Evolutionary conservation across 1,140 invertebrate species (phyloP), one percentile per base, ranked within the genome.

Genomic region (Aphaenogaster floridana): DNA sequence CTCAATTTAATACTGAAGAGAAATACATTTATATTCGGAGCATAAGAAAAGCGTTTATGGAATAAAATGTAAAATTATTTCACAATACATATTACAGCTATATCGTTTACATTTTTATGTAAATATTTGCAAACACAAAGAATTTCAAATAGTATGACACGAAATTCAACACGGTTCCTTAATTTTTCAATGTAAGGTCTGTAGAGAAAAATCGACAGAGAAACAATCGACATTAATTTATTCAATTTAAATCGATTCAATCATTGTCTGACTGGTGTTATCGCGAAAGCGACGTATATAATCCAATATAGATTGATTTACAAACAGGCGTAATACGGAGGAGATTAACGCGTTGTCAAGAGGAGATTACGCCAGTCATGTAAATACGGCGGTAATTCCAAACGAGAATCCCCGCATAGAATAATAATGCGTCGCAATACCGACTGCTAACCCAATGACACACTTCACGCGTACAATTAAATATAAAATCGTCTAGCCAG

Each of bases 361-460:
- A 6, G 69, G 36, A 74, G 80, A 84, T 76, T 84, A 84, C 42
- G 34, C 68, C 69, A 84, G 69, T 84, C 69, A 84, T 76, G 54
- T 76, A 84, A 84, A 63, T 61, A 72, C 17, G 17, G 42, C 42
- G 71, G 17, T 50, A 84, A 84, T 84, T 76, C 69, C 54, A 17
- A 50, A 50, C n/a, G 69, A 50, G 69, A 69, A 84, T 84, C 13
- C n/a, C 52, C 45, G 42, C 28, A 13, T 21, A 39, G 69, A 76
- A 84, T 57, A 61, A 74, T 84, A 84, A 84, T n/a, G 42, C 54
- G 42, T 17, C 52, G 54, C 69, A 17, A 84, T 69, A 34, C 69
- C 69, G 72, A 42, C 54, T 9, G 9, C n/a, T 34, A 81, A 81
- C 78, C 48, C 48, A 39, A 76, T 84, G 80, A 76, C 80, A 84